phyloP scores from a whole-genome alignment of 2,888 invertebrate species.

The Agonopterix arenella region DNA sequence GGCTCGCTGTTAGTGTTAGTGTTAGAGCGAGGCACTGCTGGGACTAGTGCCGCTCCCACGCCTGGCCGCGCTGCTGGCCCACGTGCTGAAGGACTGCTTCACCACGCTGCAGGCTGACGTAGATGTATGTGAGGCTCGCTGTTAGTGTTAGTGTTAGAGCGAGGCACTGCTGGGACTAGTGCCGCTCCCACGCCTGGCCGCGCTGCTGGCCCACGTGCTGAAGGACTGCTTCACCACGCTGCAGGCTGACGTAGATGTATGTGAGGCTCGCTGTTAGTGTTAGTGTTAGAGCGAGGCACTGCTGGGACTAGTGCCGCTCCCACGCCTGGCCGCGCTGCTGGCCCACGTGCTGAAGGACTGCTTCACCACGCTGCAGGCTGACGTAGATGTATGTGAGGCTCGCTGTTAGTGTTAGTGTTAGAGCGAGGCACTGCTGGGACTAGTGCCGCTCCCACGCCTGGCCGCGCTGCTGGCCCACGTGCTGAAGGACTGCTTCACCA shows the following conservation, averaged over 20 bases:
- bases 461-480: conserved; percentile 90
- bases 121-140: conserved; percentile 71
- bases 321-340: conserved; percentile 89
- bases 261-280: too few species aligned
- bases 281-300: conserved; percentile 81
- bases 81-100: conserved; percentile 89
- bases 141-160: too few species aligned
- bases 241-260: conserved; percentile 90
- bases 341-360: conserved; percentile 89
- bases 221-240: conserved; percentile 90
- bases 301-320: conserved; percentile 88
- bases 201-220: conserved; percentile 89
- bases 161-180: conserved; percentile 88
- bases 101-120: conserved; percentile 91
- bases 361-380: conserved; percentile 89
- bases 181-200: conserved; percentile 86
- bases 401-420: too few species aligned
- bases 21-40: conserved; percentile 79
- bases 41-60: conserved; percentile 89
- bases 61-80: conserved; percentile 89
- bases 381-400: conserved; percentile 82
- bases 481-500: conserved; percentile 89
- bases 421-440: conserved; percentile 88
- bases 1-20: not conserved
- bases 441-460: conserved; percentile 88